Base-by-base conservation (phyloP, 1,140 invertebrate species). In the Melanaphis sacchari region DNA sequence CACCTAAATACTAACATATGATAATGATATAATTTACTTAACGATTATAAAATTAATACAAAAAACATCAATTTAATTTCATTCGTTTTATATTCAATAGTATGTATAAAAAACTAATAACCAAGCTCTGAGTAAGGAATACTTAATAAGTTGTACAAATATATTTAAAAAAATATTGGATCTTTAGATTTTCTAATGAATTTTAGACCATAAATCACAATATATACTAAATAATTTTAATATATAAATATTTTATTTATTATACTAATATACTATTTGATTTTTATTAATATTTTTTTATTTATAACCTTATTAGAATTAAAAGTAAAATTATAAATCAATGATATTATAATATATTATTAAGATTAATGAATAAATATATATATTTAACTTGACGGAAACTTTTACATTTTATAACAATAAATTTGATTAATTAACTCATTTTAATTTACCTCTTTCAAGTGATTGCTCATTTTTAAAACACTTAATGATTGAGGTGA, bases 11-110 rank as follows among this genome's bases (percentile, higher is more conserved):
- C 11, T n/a, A 49, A 15, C 18, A 3, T 49, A 66, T 76, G 15
- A 76, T 36, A 76, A n/a, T 76, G 31, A 18, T n/a, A 18, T 76
- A 76, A 76, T 76, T 5, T 18, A 76, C 1, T 3, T 85, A 84
- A 43, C 11, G 15, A 31, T 26, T 85, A 18, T 43, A 85, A 85
- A 31, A 41, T 40, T 18, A 31, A 85, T 31, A 85, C 8, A 85
- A 43, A 85, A 43, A 85, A 1, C 40, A 85, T 85, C 24, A n/a
- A 85, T 43, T 41, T 85, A 85, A 85, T 85, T 85, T 85, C 84
- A 41, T 85, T 43, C 0, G 15, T 85, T 41, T 84, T 85, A 85
- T 85, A 4, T 41, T 85, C 15, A 15, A 41, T 40, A 18, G 31
- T 66, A n/a, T 66, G 4, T n/a, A 66, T 66, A n/a, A n/a, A 31